Evolutionary conservation across 1,140 invertebrate species (phyloP), one percentile per base, ranked within the genome.

Genomic region (Drosophila saltans): DNA sequence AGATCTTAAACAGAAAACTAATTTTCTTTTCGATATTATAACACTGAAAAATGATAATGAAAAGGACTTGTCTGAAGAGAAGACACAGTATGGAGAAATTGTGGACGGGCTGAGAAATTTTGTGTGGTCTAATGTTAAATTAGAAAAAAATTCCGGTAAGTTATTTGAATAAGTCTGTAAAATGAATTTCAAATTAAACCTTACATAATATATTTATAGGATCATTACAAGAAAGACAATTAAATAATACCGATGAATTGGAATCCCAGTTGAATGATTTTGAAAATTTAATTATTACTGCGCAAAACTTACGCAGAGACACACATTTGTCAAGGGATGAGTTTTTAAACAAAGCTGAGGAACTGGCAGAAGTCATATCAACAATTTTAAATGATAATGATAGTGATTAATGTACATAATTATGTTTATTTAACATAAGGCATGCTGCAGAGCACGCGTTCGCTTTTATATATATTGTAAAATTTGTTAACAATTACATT

Each of bases 321-420:
- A 66, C 67, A 0, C 39, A 57, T n/a, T 71, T 78, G 63, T 64
- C 52, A 0, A 59, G 75, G 45, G 75, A 78, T 8, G 75, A 78
- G 74, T 63, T 78, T n/a, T 55, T 78, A 41, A 71, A 78, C 24
- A 78, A 71, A 61, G 75, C 75, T 3, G 75, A 78, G 28, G 62
- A 77, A 65, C 56, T 77, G 7, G 75, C 75, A 1, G 66, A 74
- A 16, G 66, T 70, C 40, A 77, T 77, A 72, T 69, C 75, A 36
- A 59, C 75, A 58, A 77, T 77, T 43, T 69, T 77, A 24, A 77
- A 77, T 66, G 75, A 77, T 40, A 73, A 65, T 61, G 75, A 77
- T 24, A 74, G 75, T 74, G 75, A 77, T 69, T 77, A 69, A 57
- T 61, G 4, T 21, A 36, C 39, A 39, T 39, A 45, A 65, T 48